phyloP scores from a whole-genome alignment of 2,888 invertebrate species.

The Melipona beecheii region DNA sequence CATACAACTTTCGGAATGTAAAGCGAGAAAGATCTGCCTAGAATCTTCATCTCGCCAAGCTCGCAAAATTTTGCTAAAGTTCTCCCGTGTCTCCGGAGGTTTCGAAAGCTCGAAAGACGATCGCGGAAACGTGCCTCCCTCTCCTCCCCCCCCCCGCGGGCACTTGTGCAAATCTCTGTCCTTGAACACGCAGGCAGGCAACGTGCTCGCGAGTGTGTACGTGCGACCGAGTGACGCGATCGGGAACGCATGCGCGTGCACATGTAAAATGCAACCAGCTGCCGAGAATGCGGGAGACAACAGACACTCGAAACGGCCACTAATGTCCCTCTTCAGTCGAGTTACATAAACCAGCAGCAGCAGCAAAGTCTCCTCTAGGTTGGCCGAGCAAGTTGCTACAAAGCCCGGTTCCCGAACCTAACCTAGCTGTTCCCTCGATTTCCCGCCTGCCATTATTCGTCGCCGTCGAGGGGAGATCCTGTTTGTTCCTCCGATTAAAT shows the following conservation, averaged over 20 bases:
- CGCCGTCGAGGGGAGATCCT: slow-evolving; percentile 5
- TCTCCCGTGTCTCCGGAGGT: neutral
- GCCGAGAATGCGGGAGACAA: slow-evolving; percentile 76
- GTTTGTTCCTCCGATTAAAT: slow-evolving; percentile 41
- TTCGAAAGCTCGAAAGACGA: slow-evolving; percentile 30
- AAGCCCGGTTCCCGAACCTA: neutral
- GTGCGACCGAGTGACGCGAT: slow-evolving; percentile 11
- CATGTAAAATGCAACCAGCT: slow-evolving; percentile 67
- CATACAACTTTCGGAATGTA: too few relatives aligned
- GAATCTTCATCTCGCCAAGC: neutral
- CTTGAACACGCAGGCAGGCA: slow-evolving; percentile 57
- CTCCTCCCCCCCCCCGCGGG: slow-evolving; percentile 25
- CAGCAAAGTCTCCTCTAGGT: slow-evolving; percentile 6
- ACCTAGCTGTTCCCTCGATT: slow-evolving; percentile 32
- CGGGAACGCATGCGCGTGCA: slow-evolving; percentile 10
- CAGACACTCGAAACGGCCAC: slow-evolving; percentile 70
- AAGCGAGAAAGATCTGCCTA: too few relatives aligned
- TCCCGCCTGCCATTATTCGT: slow-evolving; percentile 35
- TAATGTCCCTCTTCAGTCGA: slow-evolving; percentile 64
- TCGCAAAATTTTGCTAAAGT: neutral
- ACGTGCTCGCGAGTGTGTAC: neutral
- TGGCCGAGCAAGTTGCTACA: slow-evolving; percentile 31
- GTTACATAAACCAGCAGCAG: slow-evolving; percentile 68
- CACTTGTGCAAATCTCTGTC: slow-evolving; percentile 59
- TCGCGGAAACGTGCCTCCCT: neutral